Evolutionary conservation across 2,797 vertebrate genomes (phyloP), one percentile per base, ranked within the genome.

Genomic region (Coracias cyanogaster): DNA sequence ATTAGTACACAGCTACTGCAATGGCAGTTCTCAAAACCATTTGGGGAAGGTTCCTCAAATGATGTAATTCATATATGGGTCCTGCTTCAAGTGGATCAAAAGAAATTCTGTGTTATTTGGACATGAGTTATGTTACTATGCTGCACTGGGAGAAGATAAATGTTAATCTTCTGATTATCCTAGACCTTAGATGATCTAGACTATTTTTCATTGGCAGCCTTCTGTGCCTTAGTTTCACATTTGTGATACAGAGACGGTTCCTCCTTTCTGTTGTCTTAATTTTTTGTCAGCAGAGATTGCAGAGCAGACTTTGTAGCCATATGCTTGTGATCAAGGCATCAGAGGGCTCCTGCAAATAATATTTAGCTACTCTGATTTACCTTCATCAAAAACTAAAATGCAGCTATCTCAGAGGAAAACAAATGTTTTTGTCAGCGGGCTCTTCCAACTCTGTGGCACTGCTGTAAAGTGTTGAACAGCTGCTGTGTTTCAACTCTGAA

Each of bases 401-500:
- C 41, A 60, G 25, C 39, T 85, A 48, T 82, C 71, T 91, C 64
- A 21, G 78, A 96, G 37, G 73, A 87, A 81, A 91, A 84, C 26
- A 54, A 93, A 69, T 55, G 51, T 18, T 69, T 95, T 90, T 82
- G 74, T 91, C 78, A 54, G n/a, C 0, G 1, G 26, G n/a, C 41
- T 39, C 33, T 80, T 49, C 41, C 0, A 1, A 26, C 41, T 64
- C 67, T n/a, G 48, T 54, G 49, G 37, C 52, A 9, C 17, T 78
- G 39, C 57, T 91, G 61, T 92, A 45, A 76, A 66, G 35, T 22
- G 5, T 25, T 72, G 81, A 93, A 31, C 78, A 94, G 65, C 91
- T 96, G 89, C 84, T 85, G 57, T 70, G 33, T 19, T 87, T 84
- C 84, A 69, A 54, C 39, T 67, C 57, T 48, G 65, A 72, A 91